Conservation (phyloP, 2,113 vertebrate genomes). For the Lontra canadensis region DNA sequence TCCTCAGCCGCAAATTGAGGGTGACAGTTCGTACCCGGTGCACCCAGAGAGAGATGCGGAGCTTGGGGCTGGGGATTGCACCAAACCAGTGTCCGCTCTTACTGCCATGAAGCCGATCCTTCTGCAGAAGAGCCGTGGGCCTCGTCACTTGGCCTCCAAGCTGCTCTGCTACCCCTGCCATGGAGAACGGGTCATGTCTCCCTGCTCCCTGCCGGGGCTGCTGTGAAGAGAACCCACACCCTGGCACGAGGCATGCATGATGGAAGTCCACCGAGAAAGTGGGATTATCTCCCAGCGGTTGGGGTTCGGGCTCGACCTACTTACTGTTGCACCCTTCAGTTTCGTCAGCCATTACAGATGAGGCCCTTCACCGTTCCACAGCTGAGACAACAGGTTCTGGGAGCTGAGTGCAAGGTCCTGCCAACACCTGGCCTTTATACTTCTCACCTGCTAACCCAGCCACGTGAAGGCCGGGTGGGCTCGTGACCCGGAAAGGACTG, state of each 20-base stretch:
- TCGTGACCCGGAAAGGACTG: fast-evolving
- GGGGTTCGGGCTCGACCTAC: background rate
- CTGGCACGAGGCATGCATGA: background rate
- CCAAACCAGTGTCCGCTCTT: fast-evolving
- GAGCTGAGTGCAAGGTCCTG: background rate
- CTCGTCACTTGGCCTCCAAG: background rate
- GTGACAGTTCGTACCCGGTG: too few species aligned
- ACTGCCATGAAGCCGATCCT: background rate
- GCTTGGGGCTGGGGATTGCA: fast-evolving
- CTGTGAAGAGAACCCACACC: fast-evolving
- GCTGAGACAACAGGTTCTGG: background rate
- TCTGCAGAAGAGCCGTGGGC: too few species aligned
- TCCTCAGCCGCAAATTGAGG: background rate
- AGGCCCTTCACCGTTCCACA: background rate
- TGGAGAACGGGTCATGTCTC: too few species aligned
- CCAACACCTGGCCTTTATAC: background rate
- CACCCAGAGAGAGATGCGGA: background rate
- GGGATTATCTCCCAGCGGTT: fast-evolving
- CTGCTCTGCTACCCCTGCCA: background rate
- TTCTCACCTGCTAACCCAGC: background rate
- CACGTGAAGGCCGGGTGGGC: background rate
- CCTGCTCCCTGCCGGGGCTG: background rate
- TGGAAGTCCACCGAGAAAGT: fast-evolving
- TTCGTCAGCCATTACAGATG: background rate
- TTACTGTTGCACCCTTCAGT: background rate